A percentile compares a stretch with the other conserved stretches of the same genome.
Evolutionary conservation across 2,113 vertebrate species (phyloP).

Genomic region (Etheostoma cragini): DNA sequence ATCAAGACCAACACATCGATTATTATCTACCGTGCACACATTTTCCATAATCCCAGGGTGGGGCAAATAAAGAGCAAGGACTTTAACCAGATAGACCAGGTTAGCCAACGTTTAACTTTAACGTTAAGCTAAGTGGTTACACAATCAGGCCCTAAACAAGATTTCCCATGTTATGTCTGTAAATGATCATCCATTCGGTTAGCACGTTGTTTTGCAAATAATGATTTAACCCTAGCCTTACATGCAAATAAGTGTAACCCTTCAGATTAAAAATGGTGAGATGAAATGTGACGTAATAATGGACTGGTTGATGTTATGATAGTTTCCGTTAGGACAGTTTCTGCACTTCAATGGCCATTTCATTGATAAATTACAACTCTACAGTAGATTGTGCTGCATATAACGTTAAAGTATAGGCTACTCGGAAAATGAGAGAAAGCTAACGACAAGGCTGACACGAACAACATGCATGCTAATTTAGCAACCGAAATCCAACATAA

Average conservation of each 20-base stretch:
- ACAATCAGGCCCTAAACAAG: neutral
- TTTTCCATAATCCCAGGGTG: conserved; percentile 18
- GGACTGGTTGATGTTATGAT: no score
- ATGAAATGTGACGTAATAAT: no score
- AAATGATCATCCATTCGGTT: conserved; percentile 12
- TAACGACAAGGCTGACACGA: neutral
- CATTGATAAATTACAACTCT: neutral
- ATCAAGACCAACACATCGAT: neutral
- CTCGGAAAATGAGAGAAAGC: neutral
- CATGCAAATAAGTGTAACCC: conserved; percentile 14
- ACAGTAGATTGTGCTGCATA: neutral
- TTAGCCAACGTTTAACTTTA: conserved; percentile 12
- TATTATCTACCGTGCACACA: neutral
- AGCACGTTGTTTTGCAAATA: conserved; percentile 4
- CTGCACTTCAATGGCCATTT: neutral
- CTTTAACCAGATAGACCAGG: conserved; percentile 7
- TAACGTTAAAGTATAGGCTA: neutral
- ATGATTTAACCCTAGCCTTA: neutral
- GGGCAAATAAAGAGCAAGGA: neutral
- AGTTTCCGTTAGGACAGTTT: neutral
- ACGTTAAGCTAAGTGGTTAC: neutral
- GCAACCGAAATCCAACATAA: neutral
- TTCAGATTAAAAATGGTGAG: neutral
- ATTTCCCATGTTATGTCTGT: neutral
- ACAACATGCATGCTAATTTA: conserved; percentile 12